Percentiles rank a stretch among this genome's conserved stretches.
phyloP scores from a whole-genome alignment of 2,888 invertebrate genomes.

The Scaeva pyrastri region DNA sequence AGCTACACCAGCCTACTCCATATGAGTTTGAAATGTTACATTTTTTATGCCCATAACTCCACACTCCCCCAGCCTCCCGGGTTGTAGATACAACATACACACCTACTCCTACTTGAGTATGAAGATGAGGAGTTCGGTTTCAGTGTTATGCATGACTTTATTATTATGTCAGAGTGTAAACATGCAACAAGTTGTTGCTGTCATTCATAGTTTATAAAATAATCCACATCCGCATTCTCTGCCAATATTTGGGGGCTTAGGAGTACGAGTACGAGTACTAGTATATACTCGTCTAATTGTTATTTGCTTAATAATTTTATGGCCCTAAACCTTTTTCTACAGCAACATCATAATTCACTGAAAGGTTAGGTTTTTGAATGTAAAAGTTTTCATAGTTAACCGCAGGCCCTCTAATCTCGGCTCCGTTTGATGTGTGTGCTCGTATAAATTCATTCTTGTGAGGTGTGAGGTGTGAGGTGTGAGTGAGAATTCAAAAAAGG shows the following conservation, averaged over 20 bases:
- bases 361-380: conserved; percentile 4
- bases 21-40: conserved; percentile 5
- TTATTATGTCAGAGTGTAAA: conserved; percentile 31
- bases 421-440: conserved; percentile 60
- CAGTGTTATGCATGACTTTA: conserved; percentile 32
- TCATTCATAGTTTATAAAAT: conserved; percentile 68
- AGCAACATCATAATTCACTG: conserved; percentile 35
- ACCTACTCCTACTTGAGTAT: conserved; percentile 6
- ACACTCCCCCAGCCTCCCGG: not conserved
- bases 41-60: conserved; percentile 5
- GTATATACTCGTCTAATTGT: conserved; percentile 36
- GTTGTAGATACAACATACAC: too few species aligned
- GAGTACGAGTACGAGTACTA: too few species aligned
- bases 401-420: conserved; percentile 60
- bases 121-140: conserved; percentile 26
- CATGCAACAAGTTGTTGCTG: conserved; percentile 65
- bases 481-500: conserved; percentile 36
- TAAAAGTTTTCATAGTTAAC: conserved; percentile 52
- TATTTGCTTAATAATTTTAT: conserved; percentile 47
- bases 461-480: not conserved
- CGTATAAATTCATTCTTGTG: not conserved
- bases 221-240: not conserved
- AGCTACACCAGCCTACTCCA: not conserved
- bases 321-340: conserved; percentile 39
- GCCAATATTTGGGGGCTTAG: not conserved